Evolutionary conservation across 2,888 invertebrate genomes (phyloP).

Genomic region (Eurois occulta): DNA sequence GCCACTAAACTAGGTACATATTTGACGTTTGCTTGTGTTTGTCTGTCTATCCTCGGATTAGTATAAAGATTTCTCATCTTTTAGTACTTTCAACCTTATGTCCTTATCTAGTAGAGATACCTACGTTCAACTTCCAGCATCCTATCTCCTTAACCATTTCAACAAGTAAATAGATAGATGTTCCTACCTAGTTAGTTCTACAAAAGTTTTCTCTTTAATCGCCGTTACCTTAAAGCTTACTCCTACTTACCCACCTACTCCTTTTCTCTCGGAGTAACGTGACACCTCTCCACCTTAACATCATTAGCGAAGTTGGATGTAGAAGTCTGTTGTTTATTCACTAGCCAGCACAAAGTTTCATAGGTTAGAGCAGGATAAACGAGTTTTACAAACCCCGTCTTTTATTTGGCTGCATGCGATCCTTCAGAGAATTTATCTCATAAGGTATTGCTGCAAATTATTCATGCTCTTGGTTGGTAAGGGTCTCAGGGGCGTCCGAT

Average conservation of each 20-base stretch:
- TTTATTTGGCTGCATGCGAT: slow-evolving; percentile 27
- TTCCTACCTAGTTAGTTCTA: slow-evolving; percentile 1
- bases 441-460: slow-evolving; percentile 46
- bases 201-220: slow-evolving; percentile 44
- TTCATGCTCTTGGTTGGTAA: slow-evolving; percentile 34
- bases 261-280: slow-evolving; percentile 33
- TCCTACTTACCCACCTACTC: slow-evolving; percentile 11
- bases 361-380: slow-evolving; percentile 44
- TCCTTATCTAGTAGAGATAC: background rate
- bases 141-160: background rate
- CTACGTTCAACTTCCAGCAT: background rate
- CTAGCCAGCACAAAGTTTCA: slow-evolving; percentile 29
- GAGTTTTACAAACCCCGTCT: slow-evolving; percentile 31
- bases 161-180: slow-evolving; percentile 11
- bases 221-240: slow-evolving; percentile 28
- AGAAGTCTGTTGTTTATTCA: slow-evolving; percentile 51
- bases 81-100: background rate
- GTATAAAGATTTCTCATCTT: background rate
- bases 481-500: slow-evolving; percentile 12
- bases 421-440: slow-evolving; percentile 25
- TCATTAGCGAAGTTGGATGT: slow-evolving; percentile 53
- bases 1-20: background rate
- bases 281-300: slow-evolving; percentile 50
- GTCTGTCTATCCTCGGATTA: background rate
- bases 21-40: background rate